Evolutionary conservation across 2,113 vertebrate species (phyloP).

Genomic region (Pygoscelis adeliae): DNA sequence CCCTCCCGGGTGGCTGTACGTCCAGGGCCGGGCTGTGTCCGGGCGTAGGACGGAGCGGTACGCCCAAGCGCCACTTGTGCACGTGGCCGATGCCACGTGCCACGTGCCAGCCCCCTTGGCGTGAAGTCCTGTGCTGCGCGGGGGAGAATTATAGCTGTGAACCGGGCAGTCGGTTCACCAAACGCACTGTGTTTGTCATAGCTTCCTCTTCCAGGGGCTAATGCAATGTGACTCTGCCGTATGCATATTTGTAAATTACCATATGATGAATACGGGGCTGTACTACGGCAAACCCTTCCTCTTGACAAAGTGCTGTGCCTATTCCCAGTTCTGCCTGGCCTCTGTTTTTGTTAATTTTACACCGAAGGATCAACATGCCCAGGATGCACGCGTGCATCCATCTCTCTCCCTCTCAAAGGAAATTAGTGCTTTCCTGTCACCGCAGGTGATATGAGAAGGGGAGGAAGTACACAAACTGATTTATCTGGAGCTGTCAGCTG

Average conservation of each 20-base stretch:
- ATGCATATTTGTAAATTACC: not conserved
- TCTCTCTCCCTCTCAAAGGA: conserved; percentile 77
- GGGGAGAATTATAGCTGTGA: not conserved
- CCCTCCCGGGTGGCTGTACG: fast-evolving
- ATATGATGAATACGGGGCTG: conserved; percentile 10
- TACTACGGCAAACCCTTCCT: conserved; percentile 1
- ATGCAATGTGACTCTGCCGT: not conserved
- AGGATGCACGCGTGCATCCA: conserved; percentile 48
- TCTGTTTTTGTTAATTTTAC: conserved; percentile 75
- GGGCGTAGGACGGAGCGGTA: not conserved
- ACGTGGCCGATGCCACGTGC: fast-evolving
- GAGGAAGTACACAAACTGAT: conserved; percentile 82
- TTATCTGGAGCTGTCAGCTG: conserved; percentile 88
- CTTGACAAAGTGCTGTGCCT: conserved; percentile 46
- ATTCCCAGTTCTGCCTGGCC: not conserved
- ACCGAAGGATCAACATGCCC: conserved; percentile 53
- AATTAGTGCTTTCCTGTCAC: conserved; percentile 85
- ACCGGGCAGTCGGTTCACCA: not conserved
- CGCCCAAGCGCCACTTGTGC: not conserved
- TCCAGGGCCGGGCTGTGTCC: not conserved
- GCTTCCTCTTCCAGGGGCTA: not conserved
- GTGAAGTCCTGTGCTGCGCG: fast-evolving
- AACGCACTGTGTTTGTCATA: not conserved
- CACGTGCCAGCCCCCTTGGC: fast-evolving
- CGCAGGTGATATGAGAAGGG: conserved; percentile 79